Evolutionary conservation across 2,888 invertebrate genomes (phyloP).

Genomic region (Ariolimax columbianus): DNA sequence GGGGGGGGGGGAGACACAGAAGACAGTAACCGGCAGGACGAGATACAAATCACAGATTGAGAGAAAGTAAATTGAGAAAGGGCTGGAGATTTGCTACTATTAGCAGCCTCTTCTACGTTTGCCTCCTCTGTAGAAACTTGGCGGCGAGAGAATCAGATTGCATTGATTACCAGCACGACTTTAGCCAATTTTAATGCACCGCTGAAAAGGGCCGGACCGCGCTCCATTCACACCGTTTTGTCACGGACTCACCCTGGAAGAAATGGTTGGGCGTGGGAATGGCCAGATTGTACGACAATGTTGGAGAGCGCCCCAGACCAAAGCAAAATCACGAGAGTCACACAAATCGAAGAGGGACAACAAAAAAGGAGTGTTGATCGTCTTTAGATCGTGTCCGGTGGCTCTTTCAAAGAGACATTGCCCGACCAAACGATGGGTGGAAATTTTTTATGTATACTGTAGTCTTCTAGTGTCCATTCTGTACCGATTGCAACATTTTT

Average conservation of each 20-base stretch:
- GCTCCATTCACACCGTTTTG: constrained; percentile 43
- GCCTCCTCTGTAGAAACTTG: constrained; percentile 26
- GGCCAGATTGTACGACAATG: constrained; percentile 42
- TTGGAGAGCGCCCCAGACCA: constrained; percentile 47
- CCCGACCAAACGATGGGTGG: constrained; percentile 4
- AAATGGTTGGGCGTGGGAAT: constrained; percentile 52
- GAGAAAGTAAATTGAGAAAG: constrained; percentile 25
- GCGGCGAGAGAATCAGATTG: constrained; percentile 9
- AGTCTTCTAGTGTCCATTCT: constrained; percentile 3
- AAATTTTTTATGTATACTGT: not conserved
- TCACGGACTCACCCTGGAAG: constrained; percentile 42
- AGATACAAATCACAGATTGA: too few relatives aligned
- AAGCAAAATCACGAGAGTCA: constrained; percentile 47
- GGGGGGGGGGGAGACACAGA: not conserved
- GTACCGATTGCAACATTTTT: not conserved
- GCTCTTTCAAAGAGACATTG: constrained; percentile 39
- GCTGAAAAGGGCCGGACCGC: constrained; percentile 35
- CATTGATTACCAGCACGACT: constrained; percentile 47
- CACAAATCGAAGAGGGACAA: constrained; percentile 48
- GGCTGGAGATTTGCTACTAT: constrained; percentile 22
- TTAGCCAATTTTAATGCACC: constrained; percentile 51
- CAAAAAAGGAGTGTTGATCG: constrained; percentile 50
- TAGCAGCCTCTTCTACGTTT: constrained; percentile 26
- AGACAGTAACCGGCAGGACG: too few relatives aligned
- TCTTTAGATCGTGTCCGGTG: constrained; percentile 50